A percentile compares a stretch with the other conserved stretches of the same genome.
Conservation (phyloP, 2,888 invertebrate genomes). For the Drosophila cyrtoloma region DNA sequence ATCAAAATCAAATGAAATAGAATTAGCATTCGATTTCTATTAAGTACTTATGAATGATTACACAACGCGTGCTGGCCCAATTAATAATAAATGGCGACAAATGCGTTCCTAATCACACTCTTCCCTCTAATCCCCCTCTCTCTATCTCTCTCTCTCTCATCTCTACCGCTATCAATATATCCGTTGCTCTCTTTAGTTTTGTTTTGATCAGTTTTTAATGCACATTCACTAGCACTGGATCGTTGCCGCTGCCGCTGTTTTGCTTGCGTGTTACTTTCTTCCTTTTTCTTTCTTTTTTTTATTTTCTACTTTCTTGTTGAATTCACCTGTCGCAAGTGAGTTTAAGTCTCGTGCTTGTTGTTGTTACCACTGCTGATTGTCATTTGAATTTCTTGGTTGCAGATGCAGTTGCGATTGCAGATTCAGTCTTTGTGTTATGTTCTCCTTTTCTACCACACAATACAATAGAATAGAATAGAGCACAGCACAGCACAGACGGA, state of each 20-base stretch:
- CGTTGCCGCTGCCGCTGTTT: conserved; percentile 19
- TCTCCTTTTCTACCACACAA: conserved; percentile 62
- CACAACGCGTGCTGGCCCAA: conserved; percentile 69
- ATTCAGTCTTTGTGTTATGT: conserved; percentile 27
- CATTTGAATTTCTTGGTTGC: conserved; percentile 14
- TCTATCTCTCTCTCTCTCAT: neutral
- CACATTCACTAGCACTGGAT: conserved; percentile 41
- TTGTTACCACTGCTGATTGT: conserved; percentile 24
- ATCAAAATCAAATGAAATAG: conserved; percentile 57
- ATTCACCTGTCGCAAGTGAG: conserved; percentile 20
- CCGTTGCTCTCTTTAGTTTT: conserved; percentile 39
- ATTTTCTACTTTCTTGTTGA: conserved; percentile 16
- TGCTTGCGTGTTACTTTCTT: conserved; percentile 37
- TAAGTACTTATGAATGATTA: conserved; percentile 74
- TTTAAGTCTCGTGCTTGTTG: conserved; percentile 14
- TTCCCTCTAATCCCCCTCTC: neutral
- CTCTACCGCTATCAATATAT: neutral
- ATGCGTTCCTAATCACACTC: conserved; percentile 47
- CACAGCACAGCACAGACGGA: conserved; percentile 40
- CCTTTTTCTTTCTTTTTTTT: conserved; percentile 13
- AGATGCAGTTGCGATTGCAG: conserved; percentile 17
- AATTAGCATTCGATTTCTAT: conserved; percentile 52
- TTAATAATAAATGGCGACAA: conserved; percentile 48
- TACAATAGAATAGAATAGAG: conserved; percentile 35
- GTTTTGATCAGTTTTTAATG: conserved; percentile 58